Conservation (phyloP, 2,113 vertebrate genomes). For the Chrysemys picta region DNA sequence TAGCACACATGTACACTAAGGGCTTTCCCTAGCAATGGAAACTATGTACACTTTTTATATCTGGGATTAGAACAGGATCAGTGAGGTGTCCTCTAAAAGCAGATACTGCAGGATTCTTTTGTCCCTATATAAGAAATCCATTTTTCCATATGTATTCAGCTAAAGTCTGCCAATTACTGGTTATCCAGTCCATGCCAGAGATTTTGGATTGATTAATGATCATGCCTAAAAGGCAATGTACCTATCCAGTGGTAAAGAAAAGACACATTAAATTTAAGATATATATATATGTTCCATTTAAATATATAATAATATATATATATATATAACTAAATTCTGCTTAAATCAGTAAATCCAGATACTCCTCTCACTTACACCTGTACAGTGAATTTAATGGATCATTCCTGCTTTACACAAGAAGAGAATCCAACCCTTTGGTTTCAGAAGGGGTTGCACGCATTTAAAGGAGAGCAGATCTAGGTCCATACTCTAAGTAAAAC, state of each 20-base stretch:
- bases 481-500: neutral
- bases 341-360: neutral
- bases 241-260: neutral
- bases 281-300: too few species aligned
- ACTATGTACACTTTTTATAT: neutral
- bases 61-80: neutral
- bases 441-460: neutral
- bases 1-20: neutral
- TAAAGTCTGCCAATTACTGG: neutral
- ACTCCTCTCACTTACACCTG: neutral
- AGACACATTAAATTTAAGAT: neutral
- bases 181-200: neutral
- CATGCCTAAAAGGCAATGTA: neutral
- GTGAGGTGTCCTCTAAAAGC: neutral
- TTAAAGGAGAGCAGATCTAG: neutral
- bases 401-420: neutral
- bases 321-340: neutral
- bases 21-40: neutral
- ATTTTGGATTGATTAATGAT: neutral
- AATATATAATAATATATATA: too few species aligned
- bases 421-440: neutral
- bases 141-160: neutral
- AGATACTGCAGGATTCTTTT: neutral
- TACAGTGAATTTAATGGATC: neutral
- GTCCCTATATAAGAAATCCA: neutral